Conservation (phyloP, 2,797 vertebrate species). For the Balearica regulorum region DNA sequence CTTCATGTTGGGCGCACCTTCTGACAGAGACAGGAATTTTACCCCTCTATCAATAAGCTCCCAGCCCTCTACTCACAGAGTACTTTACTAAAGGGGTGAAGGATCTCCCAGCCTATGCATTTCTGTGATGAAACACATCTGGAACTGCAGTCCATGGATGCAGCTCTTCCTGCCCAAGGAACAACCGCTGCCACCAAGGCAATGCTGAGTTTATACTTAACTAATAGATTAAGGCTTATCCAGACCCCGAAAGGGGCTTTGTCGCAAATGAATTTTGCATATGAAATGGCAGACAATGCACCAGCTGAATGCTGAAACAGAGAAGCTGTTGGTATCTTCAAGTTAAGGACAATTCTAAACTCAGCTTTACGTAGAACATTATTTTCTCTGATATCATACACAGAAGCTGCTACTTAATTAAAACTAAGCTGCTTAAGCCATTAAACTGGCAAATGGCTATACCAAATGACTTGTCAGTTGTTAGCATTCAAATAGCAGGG, state of each 20-base stretch:
- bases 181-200: background rate
- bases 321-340: background rate
- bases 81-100: background rate
- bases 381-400: constrained; percentile 22
- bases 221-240: background rate
- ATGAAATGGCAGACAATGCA: background rate
- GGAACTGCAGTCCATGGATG: background rate
- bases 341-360: background rate
- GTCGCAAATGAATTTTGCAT: background rate
- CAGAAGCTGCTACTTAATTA: constrained; percentile 59
- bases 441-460: constrained; percentile 55
- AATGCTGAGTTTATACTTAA: background rate
- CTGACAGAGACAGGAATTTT: background rate
- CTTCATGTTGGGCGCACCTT: background rate
- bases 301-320: background rate
- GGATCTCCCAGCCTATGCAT: background rate
- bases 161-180: background rate
- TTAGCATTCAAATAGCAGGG: constrained; percentile 4
- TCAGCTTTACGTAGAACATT: constrained; percentile 7
- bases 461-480: constrained; percentile 38
- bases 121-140: background rate
- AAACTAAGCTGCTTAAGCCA: constrained; percentile 62
- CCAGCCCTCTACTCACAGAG: background rate
- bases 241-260: background rate
- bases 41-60: background rate